Evolutionary conservation across 2,797 vertebrate species (phyloP).

Genomic region (Syndactyla subalaris): DNA sequence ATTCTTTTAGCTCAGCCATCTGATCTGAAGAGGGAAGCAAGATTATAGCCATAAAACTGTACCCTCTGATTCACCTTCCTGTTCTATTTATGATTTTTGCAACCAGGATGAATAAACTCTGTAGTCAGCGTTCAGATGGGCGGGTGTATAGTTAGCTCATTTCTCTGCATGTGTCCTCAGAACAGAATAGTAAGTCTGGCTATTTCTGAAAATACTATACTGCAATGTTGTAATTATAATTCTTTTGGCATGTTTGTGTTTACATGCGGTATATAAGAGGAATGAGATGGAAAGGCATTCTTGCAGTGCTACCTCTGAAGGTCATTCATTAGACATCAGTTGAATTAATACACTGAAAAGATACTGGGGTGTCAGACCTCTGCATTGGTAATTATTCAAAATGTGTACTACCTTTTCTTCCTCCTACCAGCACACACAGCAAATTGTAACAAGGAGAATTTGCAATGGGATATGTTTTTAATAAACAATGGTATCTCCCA

Average conservation of each 20-base stretch:
- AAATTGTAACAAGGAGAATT: not conserved
- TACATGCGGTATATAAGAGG: not conserved
- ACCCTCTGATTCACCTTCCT: slow-evolving; percentile 69
- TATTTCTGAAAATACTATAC: not conserved
- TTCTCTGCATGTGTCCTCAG: not conserved
- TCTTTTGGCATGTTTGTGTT: not conserved
- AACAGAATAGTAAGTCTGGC: slow-evolving; percentile 7
- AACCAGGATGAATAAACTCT: slow-evolving; percentile 40
- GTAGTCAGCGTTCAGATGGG: slow-evolving; percentile 45
- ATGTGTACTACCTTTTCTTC: not conserved
- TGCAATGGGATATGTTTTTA: not conserved
- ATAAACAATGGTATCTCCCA: not conserved
- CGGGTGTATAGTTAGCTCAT: slow-evolving; percentile 19
- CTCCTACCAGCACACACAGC: not conserved
- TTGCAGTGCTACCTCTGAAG: not conserved
- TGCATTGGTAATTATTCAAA: not conserved
- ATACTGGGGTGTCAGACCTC: not conserved
- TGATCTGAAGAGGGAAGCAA: slow-evolving; percentile 56
- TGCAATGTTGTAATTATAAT: not conserved
- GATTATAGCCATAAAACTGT: slow-evolving; percentile 47
- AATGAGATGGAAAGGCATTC: not conserved
- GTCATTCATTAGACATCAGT: not conserved
- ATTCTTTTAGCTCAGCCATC: slow-evolving; percentile 35
- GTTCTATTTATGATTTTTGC: slow-evolving; percentile 67
- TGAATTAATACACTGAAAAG: not conserved